Evolutionary conservation across 1,140 invertebrate genomes (phyloP).

Genomic region (Paraescarpia echinospica): DNA sequence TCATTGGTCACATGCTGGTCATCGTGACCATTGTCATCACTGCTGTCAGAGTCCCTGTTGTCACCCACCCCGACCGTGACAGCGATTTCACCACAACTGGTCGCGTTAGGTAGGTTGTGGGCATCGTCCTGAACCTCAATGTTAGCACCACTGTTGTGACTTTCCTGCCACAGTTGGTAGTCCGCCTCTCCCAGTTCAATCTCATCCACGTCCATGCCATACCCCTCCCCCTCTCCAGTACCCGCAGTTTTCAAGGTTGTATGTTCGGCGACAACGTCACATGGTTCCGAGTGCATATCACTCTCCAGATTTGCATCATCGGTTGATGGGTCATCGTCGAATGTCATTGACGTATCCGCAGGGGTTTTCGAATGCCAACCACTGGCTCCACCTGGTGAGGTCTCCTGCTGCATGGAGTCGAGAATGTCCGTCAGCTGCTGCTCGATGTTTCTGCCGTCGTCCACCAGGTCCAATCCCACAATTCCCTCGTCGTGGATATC

Average conservation of each 20-base stretch:
- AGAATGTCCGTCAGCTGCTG: not conserved
- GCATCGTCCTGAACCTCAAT: not conserved
- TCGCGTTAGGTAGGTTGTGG: not conserved
- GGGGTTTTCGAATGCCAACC: not conserved
- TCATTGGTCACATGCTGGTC: not conserved
- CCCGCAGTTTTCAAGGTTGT: not conserved
- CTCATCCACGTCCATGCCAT: slow-evolving; percentile 2
- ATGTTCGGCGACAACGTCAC: not conserved
- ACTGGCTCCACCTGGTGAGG: not conserved
- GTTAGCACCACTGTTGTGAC: not conserved
- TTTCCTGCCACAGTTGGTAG: slow-evolving; percentile 20
- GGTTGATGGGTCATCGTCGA: not conserved
- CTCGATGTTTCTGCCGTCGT: not conserved
- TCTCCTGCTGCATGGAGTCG: not conserved
- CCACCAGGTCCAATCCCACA: not conserved
- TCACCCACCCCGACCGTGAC: too few relatives aligned
- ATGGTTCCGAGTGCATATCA: not conserved
- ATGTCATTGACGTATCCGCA: not conserved
- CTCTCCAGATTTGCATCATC: not conserved
- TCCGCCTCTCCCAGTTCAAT: slow-evolving; percentile 15
- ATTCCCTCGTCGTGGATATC: not conserved
- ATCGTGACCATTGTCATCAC: not conserved
- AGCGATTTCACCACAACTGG: not conserved
- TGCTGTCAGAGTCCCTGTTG: not conserved
- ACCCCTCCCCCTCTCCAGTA: not conserved